Conservation (phyloP, 2,888 invertebrate species). For the Imbricaverruca yamaguchii region DNA sequence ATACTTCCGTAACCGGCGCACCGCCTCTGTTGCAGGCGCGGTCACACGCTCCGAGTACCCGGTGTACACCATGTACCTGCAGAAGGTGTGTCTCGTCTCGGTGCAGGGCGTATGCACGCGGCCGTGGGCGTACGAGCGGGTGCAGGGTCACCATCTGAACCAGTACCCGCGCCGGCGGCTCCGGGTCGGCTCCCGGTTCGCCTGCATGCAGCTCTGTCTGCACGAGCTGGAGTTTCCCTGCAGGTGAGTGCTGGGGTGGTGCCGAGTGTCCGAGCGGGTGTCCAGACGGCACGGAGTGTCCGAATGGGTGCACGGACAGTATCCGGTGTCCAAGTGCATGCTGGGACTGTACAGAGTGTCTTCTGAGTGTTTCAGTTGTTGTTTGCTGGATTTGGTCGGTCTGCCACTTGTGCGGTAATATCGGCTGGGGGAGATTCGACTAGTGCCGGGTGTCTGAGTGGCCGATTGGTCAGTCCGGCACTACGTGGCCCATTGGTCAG, state of each 20-base stretch:
- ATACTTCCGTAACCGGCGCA: too few relatives aligned
- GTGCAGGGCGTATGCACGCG: constrained; percentile 36
- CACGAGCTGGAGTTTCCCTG: constrained; percentile 42
- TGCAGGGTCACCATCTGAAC: constrained; percentile 38
- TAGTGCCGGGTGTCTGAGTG: too few relatives aligned
- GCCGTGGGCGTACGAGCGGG: constrained; percentile 43
- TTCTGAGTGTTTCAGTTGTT: too few relatives aligned
- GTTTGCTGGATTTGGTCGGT: too few relatives aligned
- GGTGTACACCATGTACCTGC: constrained; percentile 41
- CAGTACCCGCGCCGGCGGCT: constrained; percentile 25
- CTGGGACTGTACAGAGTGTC: too few relatives aligned
- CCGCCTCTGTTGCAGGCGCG: constrained; percentile 34
- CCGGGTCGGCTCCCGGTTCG: constrained; percentile 36
- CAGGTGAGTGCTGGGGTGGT: constrained; percentile 36
- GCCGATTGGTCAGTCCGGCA: too few relatives aligned
- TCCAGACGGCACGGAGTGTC: not conserved
- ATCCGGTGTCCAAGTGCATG: not conserved
- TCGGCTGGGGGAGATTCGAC: too few relatives aligned
- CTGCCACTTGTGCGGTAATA: too few relatives aligned
- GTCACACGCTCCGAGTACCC: constrained; percentile 41
- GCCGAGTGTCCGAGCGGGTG: not conserved
- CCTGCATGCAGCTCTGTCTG: constrained; percentile 43
- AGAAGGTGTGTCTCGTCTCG: constrained; percentile 39
- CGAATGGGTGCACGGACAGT: not conserved
- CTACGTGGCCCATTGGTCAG: too few relatives aligned